Base-by-base conservation (phyloP, 2,888 invertebrate genomes). In the Parasteatoda lunata region DNA sequence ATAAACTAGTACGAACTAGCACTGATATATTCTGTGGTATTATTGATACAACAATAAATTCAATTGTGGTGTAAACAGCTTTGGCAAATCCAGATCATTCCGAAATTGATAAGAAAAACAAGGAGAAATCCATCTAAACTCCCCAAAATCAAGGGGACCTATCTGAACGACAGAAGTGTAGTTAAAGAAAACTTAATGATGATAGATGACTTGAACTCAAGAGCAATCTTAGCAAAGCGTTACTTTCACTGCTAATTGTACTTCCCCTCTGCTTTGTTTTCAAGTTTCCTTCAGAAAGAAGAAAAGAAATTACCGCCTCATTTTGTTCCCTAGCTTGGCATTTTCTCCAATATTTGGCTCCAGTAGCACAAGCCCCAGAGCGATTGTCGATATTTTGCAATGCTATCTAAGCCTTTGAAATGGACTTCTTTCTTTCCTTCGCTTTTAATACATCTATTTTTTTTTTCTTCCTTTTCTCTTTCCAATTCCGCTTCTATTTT, bases 161-260 rank as follows among this genome's bases (percentile, higher is more conserved):
- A n/a, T 59, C 9, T 59, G n/a, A 59, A 59, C n/a, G 11, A 13
- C 11, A 59, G n/a, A 59, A n/a, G 11, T 59, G 51, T 77, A 76
- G 80, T 70, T 86, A 86, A 81, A 86, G 80, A 86, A 86, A 86
- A 86, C 85, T 77, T 86, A 86, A 86, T 77, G 85, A 80, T 86
- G 85, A 86, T 86, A 86, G 77, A 86, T 86, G 85, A 80, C 76
- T 68, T 30, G 52, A 65, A 72, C 72, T 66, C 47, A 84, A 77
- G 85, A 77, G 76, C 70, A 86, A 86, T 77, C 66, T 80, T 77
- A 59, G 72, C 59, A 30, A 30, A 30, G 72, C 71, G 64, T 86
- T 81, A 86, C 85, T 86, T 86, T 86, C 80, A 66, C 66, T 86
- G 59, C 77, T 86, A 86, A 86, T 86, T 86, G 85, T 86, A 80